Evolutionary conservation across 2,113 vertebrate genomes (phyloP), one percentile per base, ranked within the genome.

Genomic region (Trematomus loennbergii): DNA sequence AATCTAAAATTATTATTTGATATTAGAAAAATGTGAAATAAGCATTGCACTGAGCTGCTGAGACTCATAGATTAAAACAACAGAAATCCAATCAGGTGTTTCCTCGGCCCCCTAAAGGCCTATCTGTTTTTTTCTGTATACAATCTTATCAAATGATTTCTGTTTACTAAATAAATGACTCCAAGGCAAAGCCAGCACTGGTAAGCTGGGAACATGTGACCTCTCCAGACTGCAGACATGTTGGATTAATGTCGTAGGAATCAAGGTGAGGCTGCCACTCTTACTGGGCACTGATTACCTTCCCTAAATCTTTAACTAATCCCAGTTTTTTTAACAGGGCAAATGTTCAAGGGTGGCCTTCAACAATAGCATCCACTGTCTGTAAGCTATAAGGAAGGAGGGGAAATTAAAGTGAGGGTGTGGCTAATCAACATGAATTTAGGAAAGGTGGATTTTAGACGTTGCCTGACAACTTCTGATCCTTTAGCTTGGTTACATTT

Each of bases 201-300:
- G n/a, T 88, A 76, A 91, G 54, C 82, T 81, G 61, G 46, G 49
- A 72, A 79, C 88, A 90, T 15, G 71, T 92, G 88, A 81, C 70
- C 50, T 58, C 64, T 67, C 59, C 78, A 49, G 53, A 63, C 70
- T 8, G 9, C 20, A 33, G 58, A 45, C 67, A 62, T 9, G 12
- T 12, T 69, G 87, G 91, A 94, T 93, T 93, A 91, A 65, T 80
- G 20, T 82, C 81, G 16, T 78, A 62, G 82, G 73, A 78, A 77
- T 63, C 72, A 12, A 70, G 66, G 59, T 82, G 77, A 68, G 68
- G 70, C 60, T 79, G 82, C 74, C 58, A 75, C 59, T 12, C 62
- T 77, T 57, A 20, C 3, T 66, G 75, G 59, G 53, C 65, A 60
- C 49, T 40, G 63, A 88, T 83, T 53, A 3, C 18, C n/a, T 33